phyloP scores from a whole-genome alignment of 1,140 invertebrate species.

The Drosophila auraria region DNA sequence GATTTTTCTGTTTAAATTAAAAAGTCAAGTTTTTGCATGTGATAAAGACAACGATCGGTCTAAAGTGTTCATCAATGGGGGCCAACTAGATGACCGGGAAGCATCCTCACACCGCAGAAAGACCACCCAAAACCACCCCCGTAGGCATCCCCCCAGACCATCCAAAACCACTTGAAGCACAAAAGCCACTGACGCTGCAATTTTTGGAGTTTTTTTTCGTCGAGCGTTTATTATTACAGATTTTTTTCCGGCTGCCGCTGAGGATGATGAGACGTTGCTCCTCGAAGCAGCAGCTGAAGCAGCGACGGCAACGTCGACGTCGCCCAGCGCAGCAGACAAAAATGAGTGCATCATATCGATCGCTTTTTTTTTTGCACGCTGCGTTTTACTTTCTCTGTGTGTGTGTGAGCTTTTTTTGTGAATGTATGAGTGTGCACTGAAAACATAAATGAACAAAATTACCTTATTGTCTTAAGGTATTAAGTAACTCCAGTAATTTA shows the following conservation, averaged over 20 bases:
- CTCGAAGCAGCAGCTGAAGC: conserved; percentile 56
- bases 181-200: conserved; percentile 84
- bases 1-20: too few species aligned
- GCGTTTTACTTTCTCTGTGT: conserved; percentile 70
- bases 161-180: conserved; percentile 70
- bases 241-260: conserved; percentile 60
- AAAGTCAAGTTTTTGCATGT: background rate
- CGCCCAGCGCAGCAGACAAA: conserved; percentile 82
- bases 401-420: conserved; percentile 8
- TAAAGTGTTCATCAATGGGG: conserved; percentile 29
- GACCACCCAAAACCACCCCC: background rate
- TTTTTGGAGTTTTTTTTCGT: conserved; percentile 77
- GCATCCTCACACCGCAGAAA: background rate
- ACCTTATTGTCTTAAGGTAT: background rate
- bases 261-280: conserved; percentile 62
- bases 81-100: conserved; percentile 36
- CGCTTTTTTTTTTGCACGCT: conserved; percentile 79
- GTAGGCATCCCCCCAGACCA: conserved; percentile 23
- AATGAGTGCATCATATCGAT: conserved; percentile 85
- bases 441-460: background rate
- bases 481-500: too few species aligned
- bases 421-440: conserved; percentile 24
- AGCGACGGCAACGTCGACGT: conserved; percentile 38
- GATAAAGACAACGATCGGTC: conserved; percentile 39
- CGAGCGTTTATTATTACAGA: conserved; percentile 82